Conservation (phyloP, 2,888 invertebrate species). For the Agapostemon virescens region DNA sequence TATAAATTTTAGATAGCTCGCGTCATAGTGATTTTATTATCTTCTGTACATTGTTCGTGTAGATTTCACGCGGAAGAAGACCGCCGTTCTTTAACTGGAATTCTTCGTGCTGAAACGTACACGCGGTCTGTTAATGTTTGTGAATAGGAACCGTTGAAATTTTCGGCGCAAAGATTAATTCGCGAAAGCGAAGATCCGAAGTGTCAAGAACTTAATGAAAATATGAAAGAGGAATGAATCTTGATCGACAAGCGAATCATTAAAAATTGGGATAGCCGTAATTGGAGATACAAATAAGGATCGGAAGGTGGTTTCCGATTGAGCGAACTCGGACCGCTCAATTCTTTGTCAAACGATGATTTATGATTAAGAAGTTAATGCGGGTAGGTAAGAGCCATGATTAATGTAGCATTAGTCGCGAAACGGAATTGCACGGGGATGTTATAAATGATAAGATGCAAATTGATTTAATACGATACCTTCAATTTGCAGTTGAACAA, state of each 20-base stretch:
- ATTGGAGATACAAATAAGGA: neutral
- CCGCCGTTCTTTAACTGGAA: neutral
- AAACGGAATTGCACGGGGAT: neutral
- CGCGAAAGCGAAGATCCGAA: no score
- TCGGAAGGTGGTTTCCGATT: neutral
- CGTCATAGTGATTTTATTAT: neutral
- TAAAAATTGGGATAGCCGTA: neutral
- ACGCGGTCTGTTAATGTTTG: no score
- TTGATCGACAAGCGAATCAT: neutral
- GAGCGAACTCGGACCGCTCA: neutral
- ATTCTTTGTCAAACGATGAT: conserved; percentile 10
- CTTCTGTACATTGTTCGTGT: neutral
- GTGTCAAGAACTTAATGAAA: neutral
- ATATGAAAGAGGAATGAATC: neutral
- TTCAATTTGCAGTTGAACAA: conserved; percentile 19
- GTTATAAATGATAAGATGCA: conserved; percentile 12
- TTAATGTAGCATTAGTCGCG: neutral
- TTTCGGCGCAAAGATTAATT: no score
- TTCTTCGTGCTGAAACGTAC: neutral
- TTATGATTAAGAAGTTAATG: conserved; percentile 1
- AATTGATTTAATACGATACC: conserved; percentile 7
- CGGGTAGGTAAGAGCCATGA: neutral
- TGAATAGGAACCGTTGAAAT: no score
- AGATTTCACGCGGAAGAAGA: neutral
- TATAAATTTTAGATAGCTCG: neutral